phyloP scores from a whole-genome alignment of 2,888 invertebrate species.

The Acanthosepion esculentum region DNA sequence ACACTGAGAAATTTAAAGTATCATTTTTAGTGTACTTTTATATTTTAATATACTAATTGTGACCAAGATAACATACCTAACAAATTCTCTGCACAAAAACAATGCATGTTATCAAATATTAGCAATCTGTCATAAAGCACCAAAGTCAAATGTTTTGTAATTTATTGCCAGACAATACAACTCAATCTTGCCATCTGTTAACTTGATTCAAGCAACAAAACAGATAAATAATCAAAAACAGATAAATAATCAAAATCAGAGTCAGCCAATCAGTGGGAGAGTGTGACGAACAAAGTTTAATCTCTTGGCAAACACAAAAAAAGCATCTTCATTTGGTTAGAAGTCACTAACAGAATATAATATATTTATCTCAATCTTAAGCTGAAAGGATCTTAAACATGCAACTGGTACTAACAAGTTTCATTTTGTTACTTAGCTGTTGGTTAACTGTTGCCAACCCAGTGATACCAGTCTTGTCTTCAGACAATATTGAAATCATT shows the following conservation, averaged over 20 bases:
- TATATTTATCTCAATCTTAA: not conserved
- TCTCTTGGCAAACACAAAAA: not conserved
- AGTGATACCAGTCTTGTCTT: not conserved
- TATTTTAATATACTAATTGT: no score
- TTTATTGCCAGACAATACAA: not conserved
- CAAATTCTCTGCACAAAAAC: no score
- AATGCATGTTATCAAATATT: no score
- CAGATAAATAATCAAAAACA: slow-evolving; percentile 33
- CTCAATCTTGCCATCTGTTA: not conserved
- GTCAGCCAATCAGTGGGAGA: not conserved
- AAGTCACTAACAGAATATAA: not conserved
- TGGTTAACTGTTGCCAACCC: not conserved
- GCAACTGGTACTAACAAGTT: not conserved
- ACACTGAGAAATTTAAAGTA: no score
- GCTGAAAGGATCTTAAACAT: not conserved
- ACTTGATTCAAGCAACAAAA: not conserved
- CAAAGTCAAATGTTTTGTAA: no score
- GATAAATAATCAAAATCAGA: slow-evolving; percentile 33
- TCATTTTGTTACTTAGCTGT: not conserved
- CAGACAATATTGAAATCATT: not conserved
- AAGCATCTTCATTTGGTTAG: not conserved
- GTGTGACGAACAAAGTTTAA: not conserved
- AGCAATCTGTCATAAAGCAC: no score
- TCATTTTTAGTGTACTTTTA: no score
- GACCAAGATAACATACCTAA: no score